Evolutionary conservation across 2,113 vertebrate species (phyloP), one percentile per base, ranked within the genome.

Genomic region (Otocyon megalotis): DNA sequence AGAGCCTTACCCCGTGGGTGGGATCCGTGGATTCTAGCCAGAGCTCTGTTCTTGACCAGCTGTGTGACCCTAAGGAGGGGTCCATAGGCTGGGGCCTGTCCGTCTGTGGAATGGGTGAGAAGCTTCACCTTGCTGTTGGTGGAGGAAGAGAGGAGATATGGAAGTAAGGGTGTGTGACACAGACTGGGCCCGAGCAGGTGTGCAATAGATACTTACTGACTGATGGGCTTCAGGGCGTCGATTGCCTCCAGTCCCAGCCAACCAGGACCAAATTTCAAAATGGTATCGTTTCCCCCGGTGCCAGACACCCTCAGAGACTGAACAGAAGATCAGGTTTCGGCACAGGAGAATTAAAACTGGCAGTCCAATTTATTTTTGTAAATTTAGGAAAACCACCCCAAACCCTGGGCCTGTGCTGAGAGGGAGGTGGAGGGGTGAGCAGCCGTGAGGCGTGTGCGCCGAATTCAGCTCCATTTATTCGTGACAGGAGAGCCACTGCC

Each of bases 381-480:
- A 98, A 94, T 96, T 98, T 96, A 91, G 56, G 97, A 83, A 98
- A 95, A 16, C 86, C 67, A 69, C 35, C 76, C 89, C 93, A 79
- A 54, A 56, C 94, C 84, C 96, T 63, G 93, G 90, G 77, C 0
- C 0, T 92, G n/a, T 58, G 50, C 37, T 87, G 92, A 12, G 4
- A 5, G 0, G 0, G 30, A 90, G 72, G 69, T 2, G 89, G 71
- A 48, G 88, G 84, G 94, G 90, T 54, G 60, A 77, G 83, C 88
- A 76, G 83, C 92, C 43, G 72, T 48, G 24, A 94, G 97, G 93
- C n/a, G 92, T 81, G 69, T 2, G 60, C 94, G 56, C 50, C 6
- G 85, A 93, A 88, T 97, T 96, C 95, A 74, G 56, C 93, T 86
- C 43, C 48, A 80, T 84, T n/a, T 22, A 22, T 67, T 35, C n/a